Conservation (phyloP, 2,113 vertebrate species). For the Sinosuthora webbiana region DNA sequence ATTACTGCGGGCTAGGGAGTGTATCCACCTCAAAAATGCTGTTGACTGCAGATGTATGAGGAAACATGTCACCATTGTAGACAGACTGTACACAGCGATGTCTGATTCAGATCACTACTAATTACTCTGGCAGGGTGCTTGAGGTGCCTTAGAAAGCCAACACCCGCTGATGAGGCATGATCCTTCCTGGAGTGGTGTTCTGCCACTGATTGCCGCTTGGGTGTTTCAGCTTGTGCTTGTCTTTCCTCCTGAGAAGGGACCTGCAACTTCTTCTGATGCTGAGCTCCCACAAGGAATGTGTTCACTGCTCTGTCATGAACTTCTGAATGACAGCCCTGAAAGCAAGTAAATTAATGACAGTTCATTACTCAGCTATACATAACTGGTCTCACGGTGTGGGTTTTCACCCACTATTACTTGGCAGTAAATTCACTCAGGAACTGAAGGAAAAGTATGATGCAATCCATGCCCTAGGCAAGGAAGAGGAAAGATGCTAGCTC, state of each 20-base stretch:
- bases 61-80: conserved; percentile 9
- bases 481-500: not conserved
- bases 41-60: not conserved
- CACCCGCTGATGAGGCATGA: not conserved
- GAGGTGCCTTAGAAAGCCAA: conserved; percentile 14
- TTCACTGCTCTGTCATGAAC: not conserved
- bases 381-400: not conserved
- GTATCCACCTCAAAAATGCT: conserved; percentile 11
- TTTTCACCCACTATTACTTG: not conserved
- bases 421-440: not conserved
- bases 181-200: not conserved
- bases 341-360: not conserved
- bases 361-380: accelerated
- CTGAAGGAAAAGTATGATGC: not conserved
- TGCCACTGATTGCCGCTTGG: not conserved
- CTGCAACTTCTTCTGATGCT: not conserved
- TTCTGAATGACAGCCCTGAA: not conserved
- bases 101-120: conserved; percentile 44
- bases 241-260: not conserved
- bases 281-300: not conserved
- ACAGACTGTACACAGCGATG: not conserved
- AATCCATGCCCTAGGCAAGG: not conserved
- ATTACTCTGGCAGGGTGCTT: conserved; percentile 12
- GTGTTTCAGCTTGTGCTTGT: not conserved
- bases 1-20: not conserved